phyloP scores from a whole-genome alignment of 2,113 vertebrate genomes.

The Lophotis ruficrista region DNA sequence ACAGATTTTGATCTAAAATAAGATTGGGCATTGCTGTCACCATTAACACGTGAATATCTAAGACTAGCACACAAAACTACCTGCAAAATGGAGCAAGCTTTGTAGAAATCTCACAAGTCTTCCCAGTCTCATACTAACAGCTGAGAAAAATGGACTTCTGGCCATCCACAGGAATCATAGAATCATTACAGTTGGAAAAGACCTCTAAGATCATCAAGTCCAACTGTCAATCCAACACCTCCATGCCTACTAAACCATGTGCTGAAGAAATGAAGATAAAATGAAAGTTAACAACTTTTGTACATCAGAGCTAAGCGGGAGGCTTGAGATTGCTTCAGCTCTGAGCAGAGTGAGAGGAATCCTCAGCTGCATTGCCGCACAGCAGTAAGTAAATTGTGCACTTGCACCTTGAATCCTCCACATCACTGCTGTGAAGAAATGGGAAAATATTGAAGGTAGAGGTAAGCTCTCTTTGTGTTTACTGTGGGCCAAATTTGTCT shows the following conservation, averaged over 20 bases:
- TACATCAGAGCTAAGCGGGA: not conserved
- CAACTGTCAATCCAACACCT: too few species aligned
- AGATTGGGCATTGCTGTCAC: not conserved
- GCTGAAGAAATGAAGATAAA: not conserved
- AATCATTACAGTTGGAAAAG: too few species aligned
- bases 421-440: not conserved
- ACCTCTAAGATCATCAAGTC: too few species aligned
- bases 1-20: not conserved
- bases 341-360: not conserved
- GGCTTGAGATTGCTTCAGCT: not conserved
- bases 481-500: accelerated
- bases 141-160: not conserved
- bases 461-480: not conserved
- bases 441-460: not conserved
- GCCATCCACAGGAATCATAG: accelerated
- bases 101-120: not conserved
- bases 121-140: not conserved
- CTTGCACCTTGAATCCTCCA: not conserved
- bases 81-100: not conserved
- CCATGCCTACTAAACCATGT: too few species aligned
- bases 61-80: not conserved
- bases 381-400: not conserved
- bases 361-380: not conserved
- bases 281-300: not conserved
- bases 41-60: not conserved